Conservation (phyloP, 1,140 invertebrate species). For the Pectinophora gossypiella region DNA sequence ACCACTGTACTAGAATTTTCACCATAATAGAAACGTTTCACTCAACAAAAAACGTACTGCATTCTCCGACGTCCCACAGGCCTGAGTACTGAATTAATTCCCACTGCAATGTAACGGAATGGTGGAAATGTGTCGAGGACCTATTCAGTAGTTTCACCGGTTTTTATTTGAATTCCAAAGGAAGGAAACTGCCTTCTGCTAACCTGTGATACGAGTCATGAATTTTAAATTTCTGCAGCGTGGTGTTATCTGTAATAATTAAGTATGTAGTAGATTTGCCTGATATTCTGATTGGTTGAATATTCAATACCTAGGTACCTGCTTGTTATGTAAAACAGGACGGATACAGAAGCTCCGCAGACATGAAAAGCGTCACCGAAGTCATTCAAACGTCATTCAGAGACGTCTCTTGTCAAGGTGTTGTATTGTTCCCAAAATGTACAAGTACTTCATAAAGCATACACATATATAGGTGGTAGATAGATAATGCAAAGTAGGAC, state of each 20-base stretch:
- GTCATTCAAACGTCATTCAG: constrained; percentile 8
- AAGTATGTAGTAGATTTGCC: background rate
- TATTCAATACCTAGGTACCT: too few species aligned
- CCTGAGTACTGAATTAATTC: constrained; percentile 18
- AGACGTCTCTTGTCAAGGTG: background rate
- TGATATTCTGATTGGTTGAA: too few species aligned
- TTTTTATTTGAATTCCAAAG: background rate
- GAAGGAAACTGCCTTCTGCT: background rate
- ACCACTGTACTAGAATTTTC: constrained; percentile 36
- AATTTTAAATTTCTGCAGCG: background rate
- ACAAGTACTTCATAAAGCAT: constrained; percentile 8
- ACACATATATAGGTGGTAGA: too few species aligned
- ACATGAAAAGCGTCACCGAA: too few species aligned
- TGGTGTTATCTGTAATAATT: background rate
- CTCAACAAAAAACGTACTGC: constrained; percentile 24
- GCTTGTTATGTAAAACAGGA: too few species aligned
- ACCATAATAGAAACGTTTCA: constrained; percentile 44
- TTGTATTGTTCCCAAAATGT: constrained; percentile 15
- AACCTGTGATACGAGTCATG: background rate
- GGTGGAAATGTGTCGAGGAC: constrained; percentile 8
- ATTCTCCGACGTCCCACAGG: constrained; percentile 16
- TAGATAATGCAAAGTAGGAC: background rate
- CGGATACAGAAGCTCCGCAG: too few species aligned
- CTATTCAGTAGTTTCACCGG: too few species aligned
- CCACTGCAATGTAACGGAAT: constrained; percentile 7